These are phyloP conservation scores for Argyra leucocephala DNA, from an alignment of 2,888 invertebrate species.

Conservation along the genomic window DNA sequence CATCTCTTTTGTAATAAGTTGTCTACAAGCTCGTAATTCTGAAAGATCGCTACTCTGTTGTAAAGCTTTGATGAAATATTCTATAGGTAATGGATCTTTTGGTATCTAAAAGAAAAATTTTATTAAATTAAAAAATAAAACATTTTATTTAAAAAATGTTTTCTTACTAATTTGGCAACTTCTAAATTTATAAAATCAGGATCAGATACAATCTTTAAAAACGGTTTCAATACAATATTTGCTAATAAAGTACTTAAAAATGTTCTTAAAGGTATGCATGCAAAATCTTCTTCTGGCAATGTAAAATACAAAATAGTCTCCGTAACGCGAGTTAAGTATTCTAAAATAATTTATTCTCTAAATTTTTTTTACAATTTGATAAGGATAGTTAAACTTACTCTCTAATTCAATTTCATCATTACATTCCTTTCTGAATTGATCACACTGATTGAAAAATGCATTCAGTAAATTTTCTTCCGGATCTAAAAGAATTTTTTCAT, in stretches of 20 bases:
- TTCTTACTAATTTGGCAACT: conserved; percentile 24
- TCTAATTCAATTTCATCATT: conserved; percentile 24
- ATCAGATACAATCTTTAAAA: conserved; percentile 25
- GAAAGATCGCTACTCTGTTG: conserved; percentile 25
- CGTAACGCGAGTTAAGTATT: conserved; percentile 25
- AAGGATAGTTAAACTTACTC: conserved; percentile 22
- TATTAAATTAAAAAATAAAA: not conserved
- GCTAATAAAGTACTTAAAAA: conserved; percentile 26
- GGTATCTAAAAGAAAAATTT: conserved; percentile 18
- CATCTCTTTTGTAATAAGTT: conserved; percentile 27
- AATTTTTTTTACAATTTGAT: not conserved
- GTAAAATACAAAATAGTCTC: conserved; percentile 27
- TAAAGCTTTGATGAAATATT: conserved; percentile 25
- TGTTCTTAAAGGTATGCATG: conserved; percentile 25
- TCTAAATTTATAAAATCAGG: conserved; percentile 28
- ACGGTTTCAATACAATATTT: conserved; percentile 25
- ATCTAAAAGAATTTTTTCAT: conserved; percentile 21
- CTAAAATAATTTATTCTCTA: conserved; percentile 14
- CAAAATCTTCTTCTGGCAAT: conserved; percentile 26
- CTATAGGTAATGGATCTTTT: conserved; percentile 26
- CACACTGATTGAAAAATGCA: conserved; percentile 25
- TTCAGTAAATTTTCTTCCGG: conserved; percentile 25
- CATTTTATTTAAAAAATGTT: not conserved
- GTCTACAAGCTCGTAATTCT: conserved; percentile 26
- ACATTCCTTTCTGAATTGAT: conserved; percentile 24